These are phyloP conservation scores for Sylvia borin DNA, from an alignment of 2,797 vertebrate genomes.

Conservation along the genomic window DNA sequence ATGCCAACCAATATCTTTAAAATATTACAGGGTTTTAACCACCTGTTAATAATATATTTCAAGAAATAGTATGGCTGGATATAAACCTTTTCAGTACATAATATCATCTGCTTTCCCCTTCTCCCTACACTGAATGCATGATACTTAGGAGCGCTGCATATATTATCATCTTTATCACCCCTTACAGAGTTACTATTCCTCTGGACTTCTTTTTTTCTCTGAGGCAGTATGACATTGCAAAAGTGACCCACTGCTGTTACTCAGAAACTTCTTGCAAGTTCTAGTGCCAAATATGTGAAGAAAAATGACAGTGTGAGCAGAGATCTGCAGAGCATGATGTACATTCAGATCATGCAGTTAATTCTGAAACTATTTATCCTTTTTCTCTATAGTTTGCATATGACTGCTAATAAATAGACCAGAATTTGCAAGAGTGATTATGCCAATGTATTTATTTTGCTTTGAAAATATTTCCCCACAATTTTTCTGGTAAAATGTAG, in stretches of 20 bases:
- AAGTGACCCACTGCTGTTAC: background rate
- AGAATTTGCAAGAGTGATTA: background rate
- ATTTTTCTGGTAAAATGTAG: background rate
- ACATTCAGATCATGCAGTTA: background rate
- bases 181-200: background rate
- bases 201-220: background rate
- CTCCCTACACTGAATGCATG: background rate
- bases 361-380: background rate
- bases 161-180: background rate
- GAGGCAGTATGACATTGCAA: background rate
- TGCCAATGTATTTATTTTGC: background rate
- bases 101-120: background rate
- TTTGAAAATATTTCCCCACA: background rate
- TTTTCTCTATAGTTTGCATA: background rate
- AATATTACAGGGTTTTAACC: background rate
- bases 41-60: background rate
- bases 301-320: background rate
- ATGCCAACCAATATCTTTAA: background rate
- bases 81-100: background rate
- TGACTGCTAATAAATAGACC: background rate
- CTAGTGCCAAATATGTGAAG: background rate
- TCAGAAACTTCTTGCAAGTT: background rate
- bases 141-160: background rate
- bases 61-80: background rate
- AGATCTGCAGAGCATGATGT: background rate